Evolutionary conservation across 2,888 invertebrate genomes (phyloP).

Genomic region (Clistopyga incitator): DNA sequence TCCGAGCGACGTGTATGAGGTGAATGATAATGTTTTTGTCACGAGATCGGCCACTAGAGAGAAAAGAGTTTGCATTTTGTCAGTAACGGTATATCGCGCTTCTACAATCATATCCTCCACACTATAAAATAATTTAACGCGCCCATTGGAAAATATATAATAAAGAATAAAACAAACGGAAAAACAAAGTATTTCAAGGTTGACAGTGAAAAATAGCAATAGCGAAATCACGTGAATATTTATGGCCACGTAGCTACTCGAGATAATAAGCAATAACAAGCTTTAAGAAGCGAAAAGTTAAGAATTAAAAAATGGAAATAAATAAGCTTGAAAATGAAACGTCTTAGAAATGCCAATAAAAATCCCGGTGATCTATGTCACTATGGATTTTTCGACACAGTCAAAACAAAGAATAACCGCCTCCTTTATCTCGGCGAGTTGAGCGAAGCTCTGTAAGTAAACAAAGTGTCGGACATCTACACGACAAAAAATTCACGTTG

Average conservation of each 20-base stretch:
- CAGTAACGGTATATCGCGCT: constrained; percentile 34
- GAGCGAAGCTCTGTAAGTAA: not conserved
- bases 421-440: not conserved
- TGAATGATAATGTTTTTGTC: constrained; percentile 61
- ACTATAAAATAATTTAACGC: not conserved
- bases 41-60: constrained; percentile 35
- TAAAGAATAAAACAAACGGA: no score
- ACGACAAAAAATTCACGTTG: not conserved
- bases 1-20: constrained; percentile 34
- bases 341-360: no score
- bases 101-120: constrained; percentile 15
- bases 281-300: no score
- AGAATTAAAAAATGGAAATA: no score
- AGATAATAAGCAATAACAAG: not conserved
- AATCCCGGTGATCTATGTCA: no score
- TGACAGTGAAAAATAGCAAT: constrained; percentile 27
- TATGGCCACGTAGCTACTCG: not conserved
- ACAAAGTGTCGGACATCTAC: not conserved
- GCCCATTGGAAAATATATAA: not conserved
- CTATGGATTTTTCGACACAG: no score
- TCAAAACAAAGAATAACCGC: no score
- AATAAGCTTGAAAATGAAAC: no score
- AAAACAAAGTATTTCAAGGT: not conserved
- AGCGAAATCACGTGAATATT: not conserved
- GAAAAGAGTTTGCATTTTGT: constrained; percentile 22